Conservation (phyloP, 1,140 invertebrate species). For the Ditylenchus dipsaci region DNA sequence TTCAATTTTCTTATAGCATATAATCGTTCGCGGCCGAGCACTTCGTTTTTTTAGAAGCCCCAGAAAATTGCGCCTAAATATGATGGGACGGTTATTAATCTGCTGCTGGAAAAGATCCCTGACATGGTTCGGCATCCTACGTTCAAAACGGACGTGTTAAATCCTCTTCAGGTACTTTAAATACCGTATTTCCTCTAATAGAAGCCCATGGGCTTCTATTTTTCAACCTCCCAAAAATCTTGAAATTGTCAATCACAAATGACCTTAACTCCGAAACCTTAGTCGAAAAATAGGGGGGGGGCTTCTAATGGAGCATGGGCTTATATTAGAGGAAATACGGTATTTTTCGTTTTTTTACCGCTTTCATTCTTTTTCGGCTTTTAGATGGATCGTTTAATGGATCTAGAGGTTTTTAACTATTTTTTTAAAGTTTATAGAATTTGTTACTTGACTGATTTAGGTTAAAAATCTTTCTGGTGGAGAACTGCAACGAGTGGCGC, state of each 20-base stretch:
- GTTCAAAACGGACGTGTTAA: constrained; percentile 98
- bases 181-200: no score
- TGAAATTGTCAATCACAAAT: no score
- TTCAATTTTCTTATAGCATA: no score
- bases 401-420: constrained; percentile 73
- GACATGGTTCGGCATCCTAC: constrained; percentile 66
- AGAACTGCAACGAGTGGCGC: constrained; percentile 92
- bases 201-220: no score
- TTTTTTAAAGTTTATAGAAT: neutral
- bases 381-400: constrained; percentile 93
- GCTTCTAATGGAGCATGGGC: no score
- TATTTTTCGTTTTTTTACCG: no score
- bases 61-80: constrained; percentile 98
- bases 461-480: constrained; percentile 96
- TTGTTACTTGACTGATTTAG: constrained; percentile 51
- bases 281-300: no score
- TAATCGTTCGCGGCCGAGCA: no score
- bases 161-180: constrained; percentile 68
- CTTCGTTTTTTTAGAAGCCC: constrained; percentile 85
- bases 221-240: no score
- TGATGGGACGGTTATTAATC: constrained; percentile 22
- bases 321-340: no score
- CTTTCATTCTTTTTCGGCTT: no score
- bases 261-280: no score
- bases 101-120: constrained; percentile 28